These are phyloP conservation scores for Drosophila acutilabella DNA, from an alignment of 2,888 invertebrate species.

Conservation along the genomic window DNA sequence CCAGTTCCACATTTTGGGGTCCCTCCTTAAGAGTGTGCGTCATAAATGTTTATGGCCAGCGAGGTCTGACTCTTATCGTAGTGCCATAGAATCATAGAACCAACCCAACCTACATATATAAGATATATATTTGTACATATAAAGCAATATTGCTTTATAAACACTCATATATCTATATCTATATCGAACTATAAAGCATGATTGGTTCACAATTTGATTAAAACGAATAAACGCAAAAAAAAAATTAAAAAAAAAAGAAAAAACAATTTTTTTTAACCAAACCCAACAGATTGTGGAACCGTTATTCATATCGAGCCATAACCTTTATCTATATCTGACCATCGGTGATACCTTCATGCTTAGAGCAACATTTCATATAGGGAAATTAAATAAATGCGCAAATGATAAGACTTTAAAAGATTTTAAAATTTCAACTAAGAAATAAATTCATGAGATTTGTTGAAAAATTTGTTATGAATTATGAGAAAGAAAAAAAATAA, in stretches of 20 bases:
- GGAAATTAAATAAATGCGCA: too few relatives aligned
- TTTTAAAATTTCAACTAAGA: too few relatives aligned
- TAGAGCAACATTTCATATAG: too few relatives aligned
- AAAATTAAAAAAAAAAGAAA: constrained; percentile 2
- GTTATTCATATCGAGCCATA: constrained; percentile 3
- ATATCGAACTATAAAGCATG: constrained; percentile 16
- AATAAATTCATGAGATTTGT: too few relatives aligned
- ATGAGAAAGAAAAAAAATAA: too few relatives aligned
- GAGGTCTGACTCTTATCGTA: constrained; percentile 50
- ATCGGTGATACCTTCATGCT: too few relatives aligned
- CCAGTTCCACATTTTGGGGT: neutral
- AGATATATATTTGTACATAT: constrained; percentile 19
- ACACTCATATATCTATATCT: constrained; percentile 20
- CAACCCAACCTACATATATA: constrained; percentile 14
- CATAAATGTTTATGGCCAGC: constrained; percentile 61
- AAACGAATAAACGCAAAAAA: constrained; percentile 40
- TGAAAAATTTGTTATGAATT: too few relatives aligned
- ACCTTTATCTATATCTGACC: neutral
- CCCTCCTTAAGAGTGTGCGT: constrained; percentile 3
- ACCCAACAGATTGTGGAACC: constrained; percentile 13
- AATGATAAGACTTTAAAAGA: too few relatives aligned
- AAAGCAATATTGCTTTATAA: constrained; percentile 17
- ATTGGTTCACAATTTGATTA: constrained; percentile 49
- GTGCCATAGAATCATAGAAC: constrained; percentile 10
- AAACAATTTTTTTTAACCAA: constrained; percentile 9